phyloP scores from a whole-genome alignment of 2,797 vertebrate genomes.

The Erpetoichthys calabaricus region DNA sequence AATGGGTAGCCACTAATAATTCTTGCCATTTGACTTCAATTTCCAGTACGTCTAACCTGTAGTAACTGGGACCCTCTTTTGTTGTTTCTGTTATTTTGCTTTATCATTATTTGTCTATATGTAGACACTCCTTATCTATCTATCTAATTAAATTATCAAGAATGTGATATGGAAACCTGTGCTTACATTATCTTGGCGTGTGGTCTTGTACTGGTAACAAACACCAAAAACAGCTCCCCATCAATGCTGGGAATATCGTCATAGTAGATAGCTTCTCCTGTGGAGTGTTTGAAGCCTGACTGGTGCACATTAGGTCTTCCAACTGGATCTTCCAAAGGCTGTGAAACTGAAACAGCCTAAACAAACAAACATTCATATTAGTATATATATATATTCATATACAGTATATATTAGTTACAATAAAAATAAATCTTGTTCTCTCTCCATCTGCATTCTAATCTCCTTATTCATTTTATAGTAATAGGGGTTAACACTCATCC shows the following conservation, averaged over 20 bases:
- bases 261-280: constrained; percentile 73
- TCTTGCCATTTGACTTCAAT: no score
- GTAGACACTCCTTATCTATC: no score
- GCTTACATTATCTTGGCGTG: constrained; percentile 75
- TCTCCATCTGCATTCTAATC: not conserved
- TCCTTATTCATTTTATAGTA: not conserved
- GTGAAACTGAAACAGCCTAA: constrained; percentile 38
- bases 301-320: constrained; percentile 71
- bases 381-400: no score
- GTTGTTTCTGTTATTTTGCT: no score
- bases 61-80: no score
- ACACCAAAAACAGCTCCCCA: constrained; percentile 62
- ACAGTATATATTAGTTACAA: no score
- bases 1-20: no score
- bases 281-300: constrained; percentile 68
- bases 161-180: no score
- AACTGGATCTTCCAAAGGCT: constrained; percentile 57
- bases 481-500: not conserved
- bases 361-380: constrained; percentile 2
- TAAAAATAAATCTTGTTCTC: not conserved
- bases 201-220: constrained; percentile 70
- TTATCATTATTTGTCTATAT: no score
- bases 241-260: constrained; percentile 67
- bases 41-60: no score
- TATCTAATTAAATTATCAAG: no score